Evolutionary conservation across 2,113 vertebrate genomes (phyloP), one percentile per base, ranked within the genome.

Genomic region (Vanacampus margaritifer): DNA sequence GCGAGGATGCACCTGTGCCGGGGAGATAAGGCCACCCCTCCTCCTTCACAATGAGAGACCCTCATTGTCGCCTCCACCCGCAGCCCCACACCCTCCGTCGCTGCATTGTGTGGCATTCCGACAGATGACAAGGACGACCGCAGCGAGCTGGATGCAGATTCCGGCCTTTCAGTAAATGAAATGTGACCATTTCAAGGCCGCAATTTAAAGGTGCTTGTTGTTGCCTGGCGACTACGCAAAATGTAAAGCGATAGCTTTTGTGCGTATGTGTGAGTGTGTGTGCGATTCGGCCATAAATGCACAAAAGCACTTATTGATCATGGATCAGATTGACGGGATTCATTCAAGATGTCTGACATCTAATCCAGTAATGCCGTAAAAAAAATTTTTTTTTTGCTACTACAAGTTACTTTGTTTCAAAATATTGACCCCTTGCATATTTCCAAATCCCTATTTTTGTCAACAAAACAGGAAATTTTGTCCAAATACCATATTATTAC

Each of bases 1-100:
- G 87, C 87, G 65, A 90, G 92, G 90, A 93, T 91, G 90, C 91
- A 92, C 91, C 92, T 93, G 92, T 90, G 86, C 86, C 74, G 85
- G 86, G 76, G 81, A 92, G 92, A 93, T 92, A 93, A 92, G 91
- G 82, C 82, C 73, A 8, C 6, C 60, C 13, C 54, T 8, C 58
- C n/a, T 6, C 16, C 21, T 14, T n/a, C 59, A 24, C 37, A 41
- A 79, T 84, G 84, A 89, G 87, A 85, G 89, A 79, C 86, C 80
- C 79, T 83, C 81, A 93, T 91, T 92, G 92, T 92, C 91, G 88
- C 80, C 73, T 74, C 79, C 84, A 87, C 51, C 76, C 26, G 70
- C 51, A 54, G 51, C 51, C 23, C 51, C 51, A 3, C 48, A 50
- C 51, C 23, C 48, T 54, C 58, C 7, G 9, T 12, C 37, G 23